Percentiles rank a stretch among this genome's conserved stretches.
Evolutionary conservation across 2,797 vertebrate genomes (phyloP).

Genomic region (Rhinella marina): DNA sequence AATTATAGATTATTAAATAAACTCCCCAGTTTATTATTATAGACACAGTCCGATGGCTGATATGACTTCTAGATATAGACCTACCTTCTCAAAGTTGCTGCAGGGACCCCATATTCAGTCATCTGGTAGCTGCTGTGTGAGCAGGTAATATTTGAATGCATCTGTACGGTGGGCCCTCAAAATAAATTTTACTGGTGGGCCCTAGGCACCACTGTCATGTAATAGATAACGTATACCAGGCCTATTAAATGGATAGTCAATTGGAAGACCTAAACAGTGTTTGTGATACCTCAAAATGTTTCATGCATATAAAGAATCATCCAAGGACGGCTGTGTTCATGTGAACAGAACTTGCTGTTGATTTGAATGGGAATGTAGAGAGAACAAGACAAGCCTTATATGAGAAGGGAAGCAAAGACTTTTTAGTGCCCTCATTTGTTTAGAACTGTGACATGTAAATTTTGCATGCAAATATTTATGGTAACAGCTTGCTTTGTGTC

Average conservation of each 20-base stretch:
- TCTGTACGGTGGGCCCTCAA: too few species aligned
- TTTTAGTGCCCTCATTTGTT: slow-evolving; percentile 38
- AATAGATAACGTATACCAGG: not conserved
- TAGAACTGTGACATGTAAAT: slow-evolving; percentile 47
- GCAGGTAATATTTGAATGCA: too few species aligned
- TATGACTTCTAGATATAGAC: too few species aligned
- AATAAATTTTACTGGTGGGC: too few species aligned
- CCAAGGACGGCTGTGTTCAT: not conserved
- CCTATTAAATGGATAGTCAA: not conserved
- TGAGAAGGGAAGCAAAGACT: slow-evolving; percentile 1
- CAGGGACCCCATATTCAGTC: too few species aligned
- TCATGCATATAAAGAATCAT: not conserved
- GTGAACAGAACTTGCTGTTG: not conserved
- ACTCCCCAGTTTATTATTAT: too few species aligned
- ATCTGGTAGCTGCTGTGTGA: too few species aligned
- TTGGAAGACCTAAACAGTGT: not conserved
- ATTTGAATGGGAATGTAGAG: slow-evolving; percentile 27
- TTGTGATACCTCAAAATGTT: not conserved
- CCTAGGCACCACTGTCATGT: too few species aligned
- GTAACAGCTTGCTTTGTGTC: slow-evolving; percentile 16
- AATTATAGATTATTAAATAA: too few species aligned
- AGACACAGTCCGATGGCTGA: too few species aligned
- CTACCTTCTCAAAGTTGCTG: too few species aligned
- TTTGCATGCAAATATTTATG: slow-evolving; percentile 44
- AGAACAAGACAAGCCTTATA: slow-evolving; percentile 24